Evolutionary conservation across 2,888 invertebrate genomes (phyloP), one percentile per base, ranked within the genome.

Genomic region (Pheosia tremula): DNA sequence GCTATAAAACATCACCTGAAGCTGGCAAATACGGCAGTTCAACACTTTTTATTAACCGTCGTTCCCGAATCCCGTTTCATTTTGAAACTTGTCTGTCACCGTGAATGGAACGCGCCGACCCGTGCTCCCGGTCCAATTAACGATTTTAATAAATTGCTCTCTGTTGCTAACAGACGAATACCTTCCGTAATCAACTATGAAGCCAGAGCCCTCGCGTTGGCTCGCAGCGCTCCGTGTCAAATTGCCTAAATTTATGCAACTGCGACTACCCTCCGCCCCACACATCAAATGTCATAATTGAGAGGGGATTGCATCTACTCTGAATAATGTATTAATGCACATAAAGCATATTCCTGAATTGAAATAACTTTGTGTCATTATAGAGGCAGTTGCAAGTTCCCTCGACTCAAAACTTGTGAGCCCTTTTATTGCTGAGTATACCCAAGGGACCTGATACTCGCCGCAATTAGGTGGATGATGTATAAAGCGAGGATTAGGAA

Each of bases 161-260:
- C 53, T 58, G 63, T 64, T 67, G 63, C 66, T 66, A 66, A 69
- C 56, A 67, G 66, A 59, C 69, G 61, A 73, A 75, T 75, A 74
- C 74, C 71, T 79, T 76, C 57, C 61, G 64, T 71, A 73, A 74
- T 75, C 72, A 74, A 64, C 64, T 57, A 58, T 62, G 60, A 58
- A 59, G 54, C 55, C 53, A 38, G 56, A 56, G 52, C 69, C 72
- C 71, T 67, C 62, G 58, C n/a, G n/a, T 59, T 54, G 58, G 59
- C 63, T 63, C 47, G 60, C 60, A 66, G 66, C 55, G 68, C 79
- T 83, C 82, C 88, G 86, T 88, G 86, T 87, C 89, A 87, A 91
- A 91, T 92, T 91, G 89, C 84, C 88, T 84, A 90, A 92, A 92
- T 92, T 91, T 91, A 92, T 92, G 91, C 92, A 88, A 89, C 85